A percentile compares a stretch with the other conserved stretches of the same genome.
Evolutionary conservation across 2,888 invertebrate species (phyloP).

Genomic region (Metopia argyrocephala): DNA sequence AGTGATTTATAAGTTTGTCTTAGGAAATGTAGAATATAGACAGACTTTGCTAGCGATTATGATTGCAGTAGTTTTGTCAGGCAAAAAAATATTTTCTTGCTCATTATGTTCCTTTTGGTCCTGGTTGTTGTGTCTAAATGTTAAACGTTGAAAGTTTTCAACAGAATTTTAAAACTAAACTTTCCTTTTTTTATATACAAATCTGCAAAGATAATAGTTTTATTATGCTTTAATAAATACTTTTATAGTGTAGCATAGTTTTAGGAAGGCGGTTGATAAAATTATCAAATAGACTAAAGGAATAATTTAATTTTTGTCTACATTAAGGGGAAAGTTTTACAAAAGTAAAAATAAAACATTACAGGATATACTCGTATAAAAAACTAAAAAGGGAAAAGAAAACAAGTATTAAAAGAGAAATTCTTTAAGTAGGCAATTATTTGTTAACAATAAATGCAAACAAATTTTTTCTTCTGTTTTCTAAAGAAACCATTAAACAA

Average conservation of each 20-base stretch:
- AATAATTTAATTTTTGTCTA: background rate
- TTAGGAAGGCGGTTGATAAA: background rate
- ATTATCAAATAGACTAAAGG: background rate
- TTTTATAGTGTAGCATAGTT: background rate
- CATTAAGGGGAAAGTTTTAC: no score
- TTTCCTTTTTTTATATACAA: background rate
- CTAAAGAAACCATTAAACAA: no score
- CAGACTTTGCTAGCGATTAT: conserved; percentile 40
- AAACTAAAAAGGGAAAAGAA: no score
- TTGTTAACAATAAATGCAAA: no score
- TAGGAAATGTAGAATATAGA: background rate
- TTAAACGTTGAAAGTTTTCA: conserved; percentile 35
- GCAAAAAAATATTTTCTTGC: conserved; percentile 30
- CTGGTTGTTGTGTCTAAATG: conserved; percentile 27
- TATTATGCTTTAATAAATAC: conserved; percentile 16
- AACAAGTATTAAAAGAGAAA: no score
- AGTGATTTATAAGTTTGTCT: background rate
- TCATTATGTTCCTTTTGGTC: conserved; percentile 5
- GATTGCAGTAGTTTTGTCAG: conserved; percentile 47
- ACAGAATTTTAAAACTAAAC: background rate
- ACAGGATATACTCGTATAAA: no score
- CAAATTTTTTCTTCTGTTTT: no score
- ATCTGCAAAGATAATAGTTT: conserved; percentile 13
- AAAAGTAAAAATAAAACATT: no score
- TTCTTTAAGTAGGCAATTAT: no score